Evolutionary conservation across 2,113 vertebrate genomes (phyloP).

Genomic region (Raja brachyura): DNA sequence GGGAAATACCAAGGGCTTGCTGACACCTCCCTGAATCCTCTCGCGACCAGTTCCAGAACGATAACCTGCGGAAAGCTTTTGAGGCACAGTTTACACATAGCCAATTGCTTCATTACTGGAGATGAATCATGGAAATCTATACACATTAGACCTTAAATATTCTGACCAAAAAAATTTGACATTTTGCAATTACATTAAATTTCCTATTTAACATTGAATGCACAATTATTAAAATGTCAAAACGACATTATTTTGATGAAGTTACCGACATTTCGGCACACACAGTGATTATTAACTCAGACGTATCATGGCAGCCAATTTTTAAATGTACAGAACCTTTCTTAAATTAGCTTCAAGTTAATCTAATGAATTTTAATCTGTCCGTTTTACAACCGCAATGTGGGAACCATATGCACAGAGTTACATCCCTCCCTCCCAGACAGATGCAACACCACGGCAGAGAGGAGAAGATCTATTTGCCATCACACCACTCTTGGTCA

Average conservation of each 20-base stretch:
- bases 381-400: neutral
- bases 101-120: neutral
- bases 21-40: neutral
- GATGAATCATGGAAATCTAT: neutral
- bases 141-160: neutral
- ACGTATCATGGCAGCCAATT: neutral
- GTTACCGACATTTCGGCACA: neutral
- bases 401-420: neutral
- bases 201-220: neutral
- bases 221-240: slow-evolving; percentile 19
- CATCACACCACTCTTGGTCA: neutral
- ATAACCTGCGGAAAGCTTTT: neutral
- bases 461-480: neutral
- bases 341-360: neutral
- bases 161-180: neutral
- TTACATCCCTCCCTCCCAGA: neutral
- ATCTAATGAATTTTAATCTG: neutral
- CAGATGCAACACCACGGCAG: neutral
- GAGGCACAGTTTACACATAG: neutral
- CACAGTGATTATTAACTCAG: neutral
- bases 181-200: slow-evolving; percentile 1
- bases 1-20: neutral
- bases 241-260: slow-evolving; percentile 15
- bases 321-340: neutral
- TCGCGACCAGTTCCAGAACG: neutral